Percentiles rank a stretch among this genome's conserved stretches.
These are phyloP conservation scores for Lates calcarifer DNA, from an alignment of 2,113 vertebrate species.

Conservation along the genomic window DNA sequence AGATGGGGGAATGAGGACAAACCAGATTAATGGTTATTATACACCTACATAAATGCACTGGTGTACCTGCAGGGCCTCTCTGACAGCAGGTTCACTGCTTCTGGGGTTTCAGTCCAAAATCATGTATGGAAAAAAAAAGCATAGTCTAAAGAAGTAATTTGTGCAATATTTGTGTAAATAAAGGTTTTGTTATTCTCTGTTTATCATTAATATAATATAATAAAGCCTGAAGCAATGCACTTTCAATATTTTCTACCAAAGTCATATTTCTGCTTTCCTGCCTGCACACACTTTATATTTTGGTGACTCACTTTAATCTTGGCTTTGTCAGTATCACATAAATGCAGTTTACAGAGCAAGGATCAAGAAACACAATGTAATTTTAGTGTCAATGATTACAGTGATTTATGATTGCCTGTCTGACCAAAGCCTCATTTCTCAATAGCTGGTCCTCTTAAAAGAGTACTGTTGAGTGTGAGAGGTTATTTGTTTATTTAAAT, in stretches of 20 bases:
- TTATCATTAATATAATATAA: not conserved
- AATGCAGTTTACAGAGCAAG: conserved; percentile 25
- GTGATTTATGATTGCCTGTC: conserved; percentile 29
- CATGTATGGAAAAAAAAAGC: not conserved
- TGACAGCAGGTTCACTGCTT: conserved; percentile 30
- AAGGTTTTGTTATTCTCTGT: not conserved
- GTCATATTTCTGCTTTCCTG: not conserved
- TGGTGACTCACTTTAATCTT: conserved; percentile 21
- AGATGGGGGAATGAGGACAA: conserved; percentile 63
- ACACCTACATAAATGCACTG: conserved; percentile 51
- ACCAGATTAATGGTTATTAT: conserved; percentile 55
- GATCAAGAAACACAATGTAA: conserved; percentile 26
- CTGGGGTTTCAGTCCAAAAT: not conserved
- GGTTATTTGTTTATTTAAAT: conserved; percentile 3
- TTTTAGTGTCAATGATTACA: conserved; percentile 49
- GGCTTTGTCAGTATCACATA: conserved; percentile 18
- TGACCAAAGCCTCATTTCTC: not conserved
- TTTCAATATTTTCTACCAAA: not conserved
- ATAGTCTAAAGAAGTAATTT: conserved; percentile 4
- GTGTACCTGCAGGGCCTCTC: conserved; percentile 32
- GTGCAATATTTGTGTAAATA: conserved; percentile 15
- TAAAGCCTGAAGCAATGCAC: not conserved
- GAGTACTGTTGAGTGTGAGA: not conserved
- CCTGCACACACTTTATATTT: not conserved
- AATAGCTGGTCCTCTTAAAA: not conserved